Evolutionary conservation across 2,113 vertebrate species (phyloP).

Genomic region (Gymnarchus niloticus): DNA sequence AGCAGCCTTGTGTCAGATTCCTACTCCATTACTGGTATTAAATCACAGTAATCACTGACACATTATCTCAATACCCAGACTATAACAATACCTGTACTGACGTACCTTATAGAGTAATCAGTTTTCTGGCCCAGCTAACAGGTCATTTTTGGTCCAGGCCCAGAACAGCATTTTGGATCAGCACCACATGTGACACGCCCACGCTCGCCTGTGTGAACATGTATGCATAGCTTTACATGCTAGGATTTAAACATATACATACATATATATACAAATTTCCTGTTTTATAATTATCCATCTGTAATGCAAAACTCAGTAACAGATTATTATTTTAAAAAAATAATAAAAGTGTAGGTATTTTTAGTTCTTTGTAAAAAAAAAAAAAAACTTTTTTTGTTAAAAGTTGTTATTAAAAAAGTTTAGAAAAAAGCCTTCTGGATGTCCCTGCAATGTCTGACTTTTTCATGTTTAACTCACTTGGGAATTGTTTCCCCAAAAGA

Average conservation of each 20-base stretch:
- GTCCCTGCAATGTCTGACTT: not conserved
- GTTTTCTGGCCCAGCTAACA: not conserved
- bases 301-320: not conserved
- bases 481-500: not conserved
- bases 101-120: not conserved
- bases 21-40: not conserved
- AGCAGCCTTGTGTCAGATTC: not conserved
- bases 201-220: not conserved
- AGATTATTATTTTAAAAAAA: not conserved
- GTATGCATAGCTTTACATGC: not conserved
- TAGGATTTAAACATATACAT: not conserved
- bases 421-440: slow-evolving; percentile 2
- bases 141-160: not conserved
- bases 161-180: not conserved
- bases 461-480: not conserved
- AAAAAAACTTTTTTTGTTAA: no score
- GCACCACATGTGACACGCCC: not conserved
- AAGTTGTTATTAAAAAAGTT: not conserved
- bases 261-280: not conserved
- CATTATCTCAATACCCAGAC: not conserved
- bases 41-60: not conserved
- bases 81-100: not conserved
- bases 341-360: not conserved
- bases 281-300: not conserved
- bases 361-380: not conserved